Evolutionary conservation across 2,797 vertebrate species (phyloP), one percentile per base, ranked within the genome.

Genomic region (Sebastes flavidus): DNA sequence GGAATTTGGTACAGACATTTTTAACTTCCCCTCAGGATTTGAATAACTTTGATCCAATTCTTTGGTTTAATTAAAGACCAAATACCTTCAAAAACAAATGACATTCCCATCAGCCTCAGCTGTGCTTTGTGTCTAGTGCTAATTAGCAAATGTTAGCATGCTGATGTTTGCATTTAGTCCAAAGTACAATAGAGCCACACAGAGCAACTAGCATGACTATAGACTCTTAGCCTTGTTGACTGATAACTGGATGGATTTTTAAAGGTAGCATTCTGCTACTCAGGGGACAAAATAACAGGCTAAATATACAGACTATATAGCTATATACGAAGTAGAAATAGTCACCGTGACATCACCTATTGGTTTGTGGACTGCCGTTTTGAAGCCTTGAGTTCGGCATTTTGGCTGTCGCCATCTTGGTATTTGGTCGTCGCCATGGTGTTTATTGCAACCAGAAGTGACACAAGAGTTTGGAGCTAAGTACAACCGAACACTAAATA

Each of bases 291-390:
- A 24, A 27, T 36, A 61, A 60, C 29, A 27, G 18, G 16, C 38
- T 42, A 0, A 42, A 42, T 42, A 42, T 0, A 42, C 0, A 42
- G 38, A 42, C 14, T 46, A 0, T 18, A 42, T 42, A 46, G 42
- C 16, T 46, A 46, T 18, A 46, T 49, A 49, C 0, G 7, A 49
- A 49, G 46, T 49, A 18, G 46, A 49, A 0, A 18, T 49, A 49
- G 46, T 49, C 46, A 49, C 16, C 18, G 18, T 8, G 46, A 49
- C 7, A 0, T 1, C 2, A 49, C 18, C 0, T 0, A 49, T 20
- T 49, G 46, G 46, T 49, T 49, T 49, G 46, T 49, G 46, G 2
- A 49, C 7, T 49, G 46, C 16, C 3, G 46, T 49, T 49, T 49
- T 49, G 46, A 49, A 49, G 18, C 18, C 7, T 49, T 20, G 18